Percentiles rank a stretch among this genome's conserved stretches.
phyloP scores from a whole-genome alignment of 2,797 vertebrate species.

The Erpetoichthys calabaricus region DNA sequence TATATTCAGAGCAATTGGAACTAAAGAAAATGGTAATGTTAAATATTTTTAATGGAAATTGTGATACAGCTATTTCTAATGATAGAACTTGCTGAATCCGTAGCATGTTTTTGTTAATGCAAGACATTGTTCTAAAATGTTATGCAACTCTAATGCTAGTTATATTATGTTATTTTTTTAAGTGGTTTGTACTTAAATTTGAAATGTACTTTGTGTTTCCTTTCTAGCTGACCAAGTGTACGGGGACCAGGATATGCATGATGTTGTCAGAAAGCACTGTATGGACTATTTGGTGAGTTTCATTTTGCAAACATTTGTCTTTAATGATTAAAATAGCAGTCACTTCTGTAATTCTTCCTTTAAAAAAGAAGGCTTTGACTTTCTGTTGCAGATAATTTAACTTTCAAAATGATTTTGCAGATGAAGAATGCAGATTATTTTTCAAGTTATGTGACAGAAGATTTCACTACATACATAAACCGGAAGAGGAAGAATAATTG shows the following conservation, averaged over 20 bases:
- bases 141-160: not conserved
- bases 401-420: too few relatives aligned
- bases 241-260: slow-evolving; percentile 88
- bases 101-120: too few relatives aligned
- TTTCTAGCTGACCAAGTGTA: slow-evolving; percentile 78
- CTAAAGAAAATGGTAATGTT: too few relatives aligned
- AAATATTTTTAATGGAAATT: too few relatives aligned
- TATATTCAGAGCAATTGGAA: too few relatives aligned
- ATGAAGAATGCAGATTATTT: slow-evolving; percentile 92
- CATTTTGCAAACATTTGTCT: not conserved
- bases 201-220: slow-evolving; percentile 9
- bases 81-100: too few relatives aligned
- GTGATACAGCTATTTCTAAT: too few relatives aligned
- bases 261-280: slow-evolving; percentile 86
- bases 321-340: not conserved
- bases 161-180: too few relatives aligned
- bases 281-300: slow-evolving; percentile 87
- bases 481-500: slow-evolving; percentile 89
- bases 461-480: slow-evolving; percentile 89
- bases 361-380: too few relatives aligned
- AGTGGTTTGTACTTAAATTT: not conserved
- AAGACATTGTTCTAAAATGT: too few relatives aligned
- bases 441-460: slow-evolving; percentile 89
- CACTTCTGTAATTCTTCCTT: too few relatives aligned
- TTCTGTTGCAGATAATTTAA: too few relatives aligned